Base-by-base conservation (phyloP, 2,113 vertebrate genomes). In the Cepphus grylle region DNA sequence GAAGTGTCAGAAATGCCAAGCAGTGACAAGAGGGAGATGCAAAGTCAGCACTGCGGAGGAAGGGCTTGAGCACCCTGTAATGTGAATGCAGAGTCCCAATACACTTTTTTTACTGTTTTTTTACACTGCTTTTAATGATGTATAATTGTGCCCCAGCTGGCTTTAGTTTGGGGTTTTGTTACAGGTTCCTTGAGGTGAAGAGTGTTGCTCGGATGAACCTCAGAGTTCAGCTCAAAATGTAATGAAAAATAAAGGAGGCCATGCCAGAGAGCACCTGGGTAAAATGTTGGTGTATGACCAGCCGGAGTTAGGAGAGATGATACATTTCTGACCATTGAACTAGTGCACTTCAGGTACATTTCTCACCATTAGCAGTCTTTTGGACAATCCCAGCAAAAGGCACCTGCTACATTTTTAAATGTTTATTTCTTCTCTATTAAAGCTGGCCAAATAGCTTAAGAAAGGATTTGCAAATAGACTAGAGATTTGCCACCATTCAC, bases 21-120 rank as follows among this genome's bases (percentile, higher is more conserved):
- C 20, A 69, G 29, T 50, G 53, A 18, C 5, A 30, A 55, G 19
- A 69, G 29, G 20, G 8, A 58, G 6, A 15, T 72, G 30, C 38
- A 14, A 86, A 81, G 29, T 38, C 62, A 81, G n/a, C 32, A 32
- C 26, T 21, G 26, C 4, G 25, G 11, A 76, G 52, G 25, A 71
- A 63, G 40, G 19, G 8, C 40, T 86, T 0, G 0, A 63, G 13
- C 4, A 38, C 9, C 12, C n/a, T 42, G 55, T 40, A 70, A 40
- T 2, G 50, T 36, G 12, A 69, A 56, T n/a, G 9, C 26, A 81
- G 55, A 84, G 5, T 19, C n/a, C 47, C 8, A 17, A 1, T 14
- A 55, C 5, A 17, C 9, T 58, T 15, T 43, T n/a, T n/a, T n/a
- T n/a, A n/a, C n/a, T n/a, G n/a, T n/a, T n/a, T n/a, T n/a, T n/a